phyloP scores from a whole-genome alignment of 2,113 vertebrate species.

The Seriola dumerili region DNA sequence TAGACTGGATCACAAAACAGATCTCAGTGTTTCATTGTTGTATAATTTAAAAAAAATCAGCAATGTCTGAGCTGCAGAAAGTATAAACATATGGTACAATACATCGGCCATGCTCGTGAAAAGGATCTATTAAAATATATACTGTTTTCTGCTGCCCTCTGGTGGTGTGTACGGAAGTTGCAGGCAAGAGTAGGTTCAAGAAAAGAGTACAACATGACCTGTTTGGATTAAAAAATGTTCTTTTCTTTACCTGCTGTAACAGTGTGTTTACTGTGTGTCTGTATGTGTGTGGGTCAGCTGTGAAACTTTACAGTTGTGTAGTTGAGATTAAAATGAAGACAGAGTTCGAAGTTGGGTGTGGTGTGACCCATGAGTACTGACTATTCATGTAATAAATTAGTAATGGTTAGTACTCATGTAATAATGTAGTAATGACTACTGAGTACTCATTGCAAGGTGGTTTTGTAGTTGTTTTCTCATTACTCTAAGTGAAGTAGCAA shows the following conservation, averaged over 20 bases:
- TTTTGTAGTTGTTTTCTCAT: background rate
- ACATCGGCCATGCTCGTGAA: background rate
- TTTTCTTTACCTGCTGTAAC: too few species aligned
- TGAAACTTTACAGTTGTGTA: too few species aligned
- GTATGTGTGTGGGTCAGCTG: too few species aligned
- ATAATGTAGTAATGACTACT: too few species aligned
- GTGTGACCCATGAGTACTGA: too few species aligned
- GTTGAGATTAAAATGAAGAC: too few species aligned
- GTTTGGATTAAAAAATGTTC: background rate
- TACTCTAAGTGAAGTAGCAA: background rate
- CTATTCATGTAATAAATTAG: too few species aligned
- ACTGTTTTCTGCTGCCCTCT: slow-evolving; percentile 45
- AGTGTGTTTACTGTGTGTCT: too few species aligned
- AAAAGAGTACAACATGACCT: background rate
- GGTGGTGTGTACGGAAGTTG: slow-evolving; percentile 1
- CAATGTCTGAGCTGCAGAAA: background rate
- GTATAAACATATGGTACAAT: background rate
- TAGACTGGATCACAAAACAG: background rate
- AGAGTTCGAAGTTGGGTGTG: too few species aligned
- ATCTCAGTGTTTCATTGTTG: background rate
- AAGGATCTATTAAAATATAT: background rate
- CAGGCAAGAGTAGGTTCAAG: background rate
- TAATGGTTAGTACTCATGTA: too few species aligned
- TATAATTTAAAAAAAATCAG: background rate
- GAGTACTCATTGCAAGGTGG: too few species aligned